phyloP scores from a whole-genome alignment of 2,888 invertebrate species.

The Glyphotaelius pellucidus region DNA sequence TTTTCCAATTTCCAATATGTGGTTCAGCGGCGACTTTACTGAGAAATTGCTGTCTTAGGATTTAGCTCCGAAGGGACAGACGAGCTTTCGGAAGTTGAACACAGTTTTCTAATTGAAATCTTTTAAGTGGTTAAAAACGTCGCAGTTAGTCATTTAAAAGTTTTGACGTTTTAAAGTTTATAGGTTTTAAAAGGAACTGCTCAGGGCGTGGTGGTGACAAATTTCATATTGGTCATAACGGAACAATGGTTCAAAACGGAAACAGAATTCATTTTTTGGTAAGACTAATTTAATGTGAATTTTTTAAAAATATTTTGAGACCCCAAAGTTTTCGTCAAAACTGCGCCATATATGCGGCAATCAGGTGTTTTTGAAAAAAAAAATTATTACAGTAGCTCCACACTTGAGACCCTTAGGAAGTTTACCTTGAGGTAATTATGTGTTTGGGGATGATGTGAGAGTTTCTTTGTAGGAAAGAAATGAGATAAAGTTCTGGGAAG shows the following conservation, averaged over 20 bases:
- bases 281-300: no score
- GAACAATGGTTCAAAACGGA: background rate
- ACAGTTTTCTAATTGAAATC: constrained; percentile 64
- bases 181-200: background rate
- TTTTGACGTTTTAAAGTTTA: background rate
- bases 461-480: no score
- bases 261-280: background rate
- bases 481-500: no score
- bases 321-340: no score
- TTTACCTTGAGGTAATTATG: no score
- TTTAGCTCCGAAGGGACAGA: background rate
- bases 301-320: no score
- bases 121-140: constrained; percentile 45
- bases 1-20: constrained; percentile 26
- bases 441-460: no score
- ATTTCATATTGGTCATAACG: background rate
- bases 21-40: background rate
- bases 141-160: constrained; percentile 31
- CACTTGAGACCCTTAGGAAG: no score
- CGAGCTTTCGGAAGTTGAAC: constrained; percentile 30
- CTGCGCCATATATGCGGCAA: no score
- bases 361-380: no score
- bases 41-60: background rate
- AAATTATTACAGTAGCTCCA: no score
- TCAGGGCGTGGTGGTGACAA: background rate